Evolutionary conservation across 2,797 vertebrate species (phyloP).

Genomic region (Odontamblyopus lacepedii): DNA sequence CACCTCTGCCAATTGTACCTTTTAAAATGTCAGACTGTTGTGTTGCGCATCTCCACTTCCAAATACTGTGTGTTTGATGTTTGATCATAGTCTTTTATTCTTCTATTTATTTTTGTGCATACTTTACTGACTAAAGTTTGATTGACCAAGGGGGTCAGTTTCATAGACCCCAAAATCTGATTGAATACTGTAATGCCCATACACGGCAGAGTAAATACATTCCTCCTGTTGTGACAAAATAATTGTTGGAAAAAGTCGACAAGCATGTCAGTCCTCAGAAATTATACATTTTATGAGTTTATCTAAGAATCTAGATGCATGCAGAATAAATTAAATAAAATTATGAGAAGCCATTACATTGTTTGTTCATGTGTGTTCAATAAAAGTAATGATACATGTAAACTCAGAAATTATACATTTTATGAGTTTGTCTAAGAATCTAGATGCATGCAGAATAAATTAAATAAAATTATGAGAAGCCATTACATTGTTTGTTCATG

Average conservation of each 20-base stretch:
- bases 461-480: no score
- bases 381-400: neutral
- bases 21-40: neutral
- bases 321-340: neutral
- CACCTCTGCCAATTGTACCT: neutral
- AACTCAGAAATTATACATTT: neutral
- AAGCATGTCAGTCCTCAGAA: no score
- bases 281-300: no score
- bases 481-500: neutral
- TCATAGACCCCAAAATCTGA: no score
- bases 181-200: neutral
- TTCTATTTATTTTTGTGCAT: neutral
- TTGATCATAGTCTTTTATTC: no score
- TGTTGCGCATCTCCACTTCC: neutral
- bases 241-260: neutral
- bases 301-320: neutral
- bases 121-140: no score
- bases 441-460: neutral
- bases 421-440: no score
- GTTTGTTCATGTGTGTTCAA: neutral
- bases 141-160: no score
- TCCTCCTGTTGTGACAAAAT: neutral
- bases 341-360: neutral
- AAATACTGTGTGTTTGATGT: neutral
- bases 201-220: neutral